Evolutionary conservation across 1,140 invertebrate species (phyloP), one percentile per base, ranked within the genome.

Genomic region (Sinella curviseta): DNA sequence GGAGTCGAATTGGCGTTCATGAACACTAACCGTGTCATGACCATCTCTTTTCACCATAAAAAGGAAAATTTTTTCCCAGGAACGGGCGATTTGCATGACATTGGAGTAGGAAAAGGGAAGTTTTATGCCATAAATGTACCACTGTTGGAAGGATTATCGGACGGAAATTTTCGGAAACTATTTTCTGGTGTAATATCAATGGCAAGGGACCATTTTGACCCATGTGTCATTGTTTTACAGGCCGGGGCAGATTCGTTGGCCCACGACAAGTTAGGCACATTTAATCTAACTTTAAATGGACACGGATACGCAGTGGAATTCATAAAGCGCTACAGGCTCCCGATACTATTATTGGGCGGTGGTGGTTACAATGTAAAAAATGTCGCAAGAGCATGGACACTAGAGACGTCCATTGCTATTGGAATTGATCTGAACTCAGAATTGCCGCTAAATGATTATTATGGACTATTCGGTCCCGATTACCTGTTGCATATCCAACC

Each of bases 1-100:
- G 94, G 93, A 80, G 94, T 95, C 20, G 92, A 95, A 88, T 91
- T 94, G 88, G 93, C 93, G 12, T 95, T 94, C 86, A 88, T 89
- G 80, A 89, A 88, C 81, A 92, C 91, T 26, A 88, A 90, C 78
- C 90, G 91, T 85, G 92, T 95, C 0, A 88, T 94, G 82, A 94
- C 93, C 1, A 83, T 94, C 14, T 95, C 93, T 4, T 90, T 95
- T 70, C 94, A 95, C 85, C 93, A 93, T 84, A 89, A 89, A 85
- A 90, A 91, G 81, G 85, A 90, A 31, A 93, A 94, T 16, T 95
- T 93, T 86, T 95, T 92, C 86, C 94, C 94, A 75, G 92, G 93
- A 0, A 91, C 91, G 60, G 94, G 94, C 1, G 82, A 80, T 48
- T 39, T 91, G 8, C 83, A 89, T 26, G 92, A 94, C 82, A 87